Percentiles rank a stretch among this genome's conserved stretches.
Conservation (phyloP, 2,888 invertebrate species). For the Sceliomorpha sp. region DNA sequence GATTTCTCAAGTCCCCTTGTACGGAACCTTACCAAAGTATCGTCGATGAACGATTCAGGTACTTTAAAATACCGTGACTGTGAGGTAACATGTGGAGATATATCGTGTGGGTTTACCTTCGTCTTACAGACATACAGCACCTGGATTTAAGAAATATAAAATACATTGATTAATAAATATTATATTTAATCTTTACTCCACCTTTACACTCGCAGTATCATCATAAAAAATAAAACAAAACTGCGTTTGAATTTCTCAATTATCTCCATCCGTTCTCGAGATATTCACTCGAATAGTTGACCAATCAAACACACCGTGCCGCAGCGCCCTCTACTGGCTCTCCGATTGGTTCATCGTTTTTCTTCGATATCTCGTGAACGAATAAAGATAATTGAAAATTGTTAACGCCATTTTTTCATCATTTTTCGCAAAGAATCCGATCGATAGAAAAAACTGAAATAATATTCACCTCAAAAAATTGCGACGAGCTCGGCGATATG, state of each 20-base stretch:
- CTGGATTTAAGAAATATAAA: conserved; percentile 79
- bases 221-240: too few relatives aligned
- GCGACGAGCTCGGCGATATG: conserved; percentile 92
- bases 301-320: too few relatives aligned
- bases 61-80: conserved; percentile 84
- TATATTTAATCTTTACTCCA: too few relatives aligned
- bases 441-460: background rate
- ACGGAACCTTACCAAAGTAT: conserved; percentile 91
- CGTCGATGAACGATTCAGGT: conserved; percentile 93
- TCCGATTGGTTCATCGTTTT: too few relatives aligned
- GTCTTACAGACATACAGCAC: conserved; percentile 96
- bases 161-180: background rate
- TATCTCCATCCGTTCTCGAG: too few relatives aligned
- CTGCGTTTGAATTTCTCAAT: too few relatives aligned
- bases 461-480: conserved; percentile 89
- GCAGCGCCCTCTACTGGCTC: too few relatives aligned
- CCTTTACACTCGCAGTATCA: too few relatives aligned
- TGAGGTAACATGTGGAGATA: conserved; percentile 82
- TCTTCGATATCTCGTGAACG: too few relatives aligned
- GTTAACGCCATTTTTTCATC: background rate
- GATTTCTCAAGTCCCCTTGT: conserved; percentile 88
- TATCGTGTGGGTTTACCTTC: conserved; percentile 80
- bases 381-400: too few relatives aligned
- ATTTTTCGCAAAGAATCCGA: background rate
- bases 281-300: too few relatives aligned